Evolutionary conservation across 2,888 invertebrate species (phyloP).

Genomic region (Arctia plantaginis): DNA sequence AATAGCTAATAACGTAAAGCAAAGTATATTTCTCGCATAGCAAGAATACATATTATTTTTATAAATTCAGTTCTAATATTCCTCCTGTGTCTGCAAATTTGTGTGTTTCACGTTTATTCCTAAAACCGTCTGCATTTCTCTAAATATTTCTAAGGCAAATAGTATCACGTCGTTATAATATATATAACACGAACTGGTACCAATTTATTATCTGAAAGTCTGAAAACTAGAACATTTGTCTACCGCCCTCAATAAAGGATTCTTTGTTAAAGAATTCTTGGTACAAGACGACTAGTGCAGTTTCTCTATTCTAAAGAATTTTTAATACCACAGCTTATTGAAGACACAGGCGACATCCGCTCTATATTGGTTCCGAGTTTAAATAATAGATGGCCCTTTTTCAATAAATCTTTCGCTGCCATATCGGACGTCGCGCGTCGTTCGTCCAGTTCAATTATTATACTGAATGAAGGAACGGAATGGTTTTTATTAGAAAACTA

Average conservation of each 20-base stretch:
- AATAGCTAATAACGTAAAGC: not conserved
- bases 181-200: not conserved
- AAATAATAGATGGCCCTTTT: slow-evolving; percentile 66
- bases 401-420: slow-evolving; percentile 49
- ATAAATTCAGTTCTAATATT: not conserved
- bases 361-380: slow-evolving; percentile 58
- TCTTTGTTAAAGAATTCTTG: slow-evolving; percentile 40
- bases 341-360: slow-evolving; percentile 41
- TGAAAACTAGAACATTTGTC: slow-evolving; percentile 13
- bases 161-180: not conserved
- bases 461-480: slow-evolving; percentile 37
- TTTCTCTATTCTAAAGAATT: slow-evolving; percentile 55
- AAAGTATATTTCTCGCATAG: no score
- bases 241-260: slow-evolving; percentile 30
- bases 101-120: not conserved
- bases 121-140: not conserved
- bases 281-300: slow-evolving; percentile 26
- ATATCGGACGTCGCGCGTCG: slow-evolving; percentile 44
- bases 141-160: not conserved
- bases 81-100: not conserved
- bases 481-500: slow-evolving; percentile 30
- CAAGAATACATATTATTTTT: no score
- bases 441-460: slow-evolving; percentile 43
- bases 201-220: slow-evolving; percentile 1
- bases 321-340: slow-evolving; percentile 59